Percentiles rank a stretch among this genome's conserved stretches.
These are phyloP conservation scores for Elaeidobius kamerunicus DNA, from an alignment of 2,888 invertebrate species.

Conservation along the genomic window DNA sequence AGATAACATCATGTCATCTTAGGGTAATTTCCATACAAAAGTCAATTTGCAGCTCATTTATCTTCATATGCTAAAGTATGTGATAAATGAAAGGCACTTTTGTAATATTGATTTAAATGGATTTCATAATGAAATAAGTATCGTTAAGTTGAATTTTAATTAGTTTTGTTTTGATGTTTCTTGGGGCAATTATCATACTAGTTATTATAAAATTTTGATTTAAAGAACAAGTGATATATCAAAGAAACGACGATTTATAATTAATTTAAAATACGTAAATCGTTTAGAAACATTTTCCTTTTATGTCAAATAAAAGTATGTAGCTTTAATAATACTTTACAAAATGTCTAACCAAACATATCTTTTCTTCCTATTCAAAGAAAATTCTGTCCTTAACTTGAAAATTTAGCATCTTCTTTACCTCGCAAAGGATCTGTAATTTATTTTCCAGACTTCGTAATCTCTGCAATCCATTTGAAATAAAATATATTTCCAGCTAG, in stretches of 20 bases:
- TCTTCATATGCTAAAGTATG: constrained; percentile 16
- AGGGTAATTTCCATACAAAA: constrained; percentile 17
- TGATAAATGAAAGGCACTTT: constrained; percentile 17
- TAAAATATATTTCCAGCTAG: constrained; percentile 21
- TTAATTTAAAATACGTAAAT: too few species aligned
- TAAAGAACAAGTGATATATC: too few species aligned
- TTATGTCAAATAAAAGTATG: too few species aligned
- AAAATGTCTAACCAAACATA: too few species aligned
- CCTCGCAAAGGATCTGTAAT: constrained; percentile 13
- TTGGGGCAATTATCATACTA: too few species aligned
- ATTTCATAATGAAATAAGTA: constrained; percentile 5
- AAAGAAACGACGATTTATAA: too few species aligned
- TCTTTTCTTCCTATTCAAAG: too few species aligned
- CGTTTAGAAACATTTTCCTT: too few species aligned
- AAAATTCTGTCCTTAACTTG: not conserved
- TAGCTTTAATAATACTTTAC: too few species aligned
- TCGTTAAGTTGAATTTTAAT: too few species aligned
- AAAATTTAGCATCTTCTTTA: constrained; percentile 5
- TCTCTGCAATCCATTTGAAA: constrained; percentile 17
- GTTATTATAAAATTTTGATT: too few species aligned
- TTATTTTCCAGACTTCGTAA: constrained; percentile 22
- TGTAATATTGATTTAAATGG: constrained; percentile 13
- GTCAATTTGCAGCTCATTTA: constrained; percentile 19
- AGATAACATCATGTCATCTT: constrained; percentile 9
- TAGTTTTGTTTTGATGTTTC: too few species aligned